A percentile compares a stretch with the other conserved stretches of the same genome.
Conservation (phyloP, 2,888 invertebrate genomes). For the Agrochola macilenta region DNA sequence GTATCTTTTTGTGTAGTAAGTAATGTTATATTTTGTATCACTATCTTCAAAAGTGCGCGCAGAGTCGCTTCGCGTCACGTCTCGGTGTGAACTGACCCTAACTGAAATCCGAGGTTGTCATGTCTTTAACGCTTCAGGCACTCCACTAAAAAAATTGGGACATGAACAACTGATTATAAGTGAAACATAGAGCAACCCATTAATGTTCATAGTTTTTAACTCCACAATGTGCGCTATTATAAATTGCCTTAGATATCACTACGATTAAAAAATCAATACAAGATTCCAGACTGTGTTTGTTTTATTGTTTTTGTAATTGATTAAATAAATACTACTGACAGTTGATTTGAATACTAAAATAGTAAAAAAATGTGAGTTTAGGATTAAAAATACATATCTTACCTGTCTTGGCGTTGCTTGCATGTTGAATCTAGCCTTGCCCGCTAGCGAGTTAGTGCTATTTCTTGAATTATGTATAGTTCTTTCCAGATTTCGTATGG, state of each 20-base stretch:
- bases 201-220: background rate
- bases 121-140: too few species aligned
- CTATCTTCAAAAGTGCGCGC: too few species aligned
- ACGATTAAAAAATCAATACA: background rate
- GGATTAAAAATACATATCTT: conserved; percentile 43
- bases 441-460: conserved; percentile 48
- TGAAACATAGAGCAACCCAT: background rate
- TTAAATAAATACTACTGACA: background rate
- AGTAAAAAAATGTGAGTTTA: background rate
- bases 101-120: too few species aligned
- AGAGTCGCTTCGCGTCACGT: too few species aligned
- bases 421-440: conserved; percentile 38
- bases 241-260: background rate
- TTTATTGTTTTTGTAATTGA: background rate
- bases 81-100: too few species aligned
- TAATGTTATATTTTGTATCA: too few species aligned
- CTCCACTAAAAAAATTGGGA: background rate
- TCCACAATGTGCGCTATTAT: conserved; percentile 6
- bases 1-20: too few species aligned
- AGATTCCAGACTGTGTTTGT: background rate
- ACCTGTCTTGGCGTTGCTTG: conserved; percentile 79
- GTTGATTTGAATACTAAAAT: background rate
- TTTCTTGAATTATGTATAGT: conserved; percentile 75
- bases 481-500: conserved; percentile 74
- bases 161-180: background rate